These are phyloP conservation scores for Dryadula phaetusa DNA, from an alignment of 2,888 invertebrate genomes.

Conservation along the genomic window DNA sequence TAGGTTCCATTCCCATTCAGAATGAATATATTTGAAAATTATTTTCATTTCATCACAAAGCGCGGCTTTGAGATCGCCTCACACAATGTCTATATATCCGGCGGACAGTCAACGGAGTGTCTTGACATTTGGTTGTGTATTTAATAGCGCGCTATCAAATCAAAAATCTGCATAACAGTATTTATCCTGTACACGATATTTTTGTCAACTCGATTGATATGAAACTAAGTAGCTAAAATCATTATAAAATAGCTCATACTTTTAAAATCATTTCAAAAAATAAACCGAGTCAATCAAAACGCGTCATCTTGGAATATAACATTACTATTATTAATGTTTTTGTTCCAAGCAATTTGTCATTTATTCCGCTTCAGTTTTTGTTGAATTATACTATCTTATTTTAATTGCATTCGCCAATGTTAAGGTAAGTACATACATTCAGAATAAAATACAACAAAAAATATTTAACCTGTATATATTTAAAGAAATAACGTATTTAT, in stretches of 20 bases:
- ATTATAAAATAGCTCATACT: constrained; percentile 2
- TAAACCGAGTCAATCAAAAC: constrained; percentile 31
- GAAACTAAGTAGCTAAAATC: not conserved
- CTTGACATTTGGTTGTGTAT: no score
- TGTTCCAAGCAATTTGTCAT: constrained; percentile 69
- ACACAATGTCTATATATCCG: no score
- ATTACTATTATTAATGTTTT: constrained; percentile 57
- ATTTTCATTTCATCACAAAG: no score
- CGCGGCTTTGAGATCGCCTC: no score
- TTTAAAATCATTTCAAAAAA: constrained; percentile 17
- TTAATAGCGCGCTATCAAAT: no score
- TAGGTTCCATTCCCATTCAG: no score
- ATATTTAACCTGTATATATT: not conserved
- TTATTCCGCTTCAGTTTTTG: constrained; percentile 67
- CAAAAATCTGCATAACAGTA: no score
- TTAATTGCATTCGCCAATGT: constrained; percentile 65
- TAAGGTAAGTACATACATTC: constrained; percentile 32
- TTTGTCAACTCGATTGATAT: not conserved
- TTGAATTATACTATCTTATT: constrained; percentile 63
- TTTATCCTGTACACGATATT: not conserved
- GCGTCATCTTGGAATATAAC: constrained; percentile 30
- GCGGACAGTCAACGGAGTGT: no score
- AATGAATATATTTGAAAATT: no score
- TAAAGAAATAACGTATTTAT: not conserved
- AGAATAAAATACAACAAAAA: not conserved